Evolutionary conservation across 92 coral and sea anemone species (phyloP), one percentile per base, ranked within the genome.

Genomic region (Zoanthus sansibaricus): DNA sequence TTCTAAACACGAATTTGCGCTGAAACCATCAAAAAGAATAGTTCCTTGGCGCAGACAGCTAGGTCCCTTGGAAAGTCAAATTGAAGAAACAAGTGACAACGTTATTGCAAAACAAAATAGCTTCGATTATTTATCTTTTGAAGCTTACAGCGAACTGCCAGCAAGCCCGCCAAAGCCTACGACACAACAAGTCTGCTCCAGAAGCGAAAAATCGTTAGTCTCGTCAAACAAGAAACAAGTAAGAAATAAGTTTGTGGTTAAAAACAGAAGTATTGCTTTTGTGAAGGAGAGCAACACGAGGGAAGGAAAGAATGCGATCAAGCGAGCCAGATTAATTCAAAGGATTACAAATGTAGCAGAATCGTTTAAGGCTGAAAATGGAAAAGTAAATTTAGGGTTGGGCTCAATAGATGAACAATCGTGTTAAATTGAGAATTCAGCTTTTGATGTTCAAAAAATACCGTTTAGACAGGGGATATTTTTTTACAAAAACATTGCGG

Each of bases 51-150:
- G 33, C 37, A 58, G 46, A 37, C 18, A 18, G 8, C 71, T 16
- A 17, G 33, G 9, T 49, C 17, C 52, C 45, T 59, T 42, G 3
- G 45, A 44, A 46, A 46, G 30, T 64, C 55, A 15, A 64, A 66
- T 21, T 21, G 20, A 15, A 80, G 52, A 14, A 44, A 32, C 55
- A 46, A 71, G 13, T 80, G 15, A 67, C 12, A 68, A 17, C 14
- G 11, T 45, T 5, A 15, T 14, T 21, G 75, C 20, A 44, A 45
- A 21, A 30, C 73, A 11, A 80, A 46, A 47, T 17, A 80, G 37
- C 31, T 46, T 80, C 75, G 85, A 80, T 20, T n/a, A 80, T 46
- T 72, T 80, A 3, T 46, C 75, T 1, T 66, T 80, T 64, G 85
- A 79, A 61, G 42, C 59, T 20, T 79, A 10, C 74, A 44, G 15